phyloP scores from a whole-genome alignment of 2,888 invertebrate genomes.

The Gari tellinella region DNA sequence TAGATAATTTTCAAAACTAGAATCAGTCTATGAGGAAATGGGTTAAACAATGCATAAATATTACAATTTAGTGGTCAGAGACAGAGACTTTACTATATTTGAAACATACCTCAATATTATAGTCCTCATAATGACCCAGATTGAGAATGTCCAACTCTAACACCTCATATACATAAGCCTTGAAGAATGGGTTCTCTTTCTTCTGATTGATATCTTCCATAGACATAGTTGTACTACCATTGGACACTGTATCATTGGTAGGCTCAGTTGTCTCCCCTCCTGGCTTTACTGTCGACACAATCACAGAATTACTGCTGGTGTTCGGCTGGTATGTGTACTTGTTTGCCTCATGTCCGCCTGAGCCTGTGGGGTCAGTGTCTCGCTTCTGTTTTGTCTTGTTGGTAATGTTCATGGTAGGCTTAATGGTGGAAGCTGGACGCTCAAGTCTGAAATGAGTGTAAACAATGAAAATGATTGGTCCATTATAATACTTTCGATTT shows the following conservation, averaged over 20 bases:
- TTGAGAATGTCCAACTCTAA: constrained; percentile 74
- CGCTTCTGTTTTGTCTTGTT: background rate
- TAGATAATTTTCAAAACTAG: no score
- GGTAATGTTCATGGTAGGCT: constrained; percentile 9
- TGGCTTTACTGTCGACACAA: background rate
- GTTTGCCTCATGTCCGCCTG: constrained; percentile 3
- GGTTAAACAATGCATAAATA: no score
- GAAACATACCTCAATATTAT: constrained; percentile 80
- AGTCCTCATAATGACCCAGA: constrained; percentile 81
- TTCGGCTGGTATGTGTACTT: constrained; percentile 39
- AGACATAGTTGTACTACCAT: constrained; percentile 11
- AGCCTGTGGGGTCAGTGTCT: background rate
- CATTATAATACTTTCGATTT: no score
- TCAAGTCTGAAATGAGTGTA: constrained; percentile 14
- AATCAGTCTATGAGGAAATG: no score
- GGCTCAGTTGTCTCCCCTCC: background rate
- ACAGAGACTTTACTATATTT: no score
- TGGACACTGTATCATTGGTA: background rate
- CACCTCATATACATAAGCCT: constrained; percentile 69
- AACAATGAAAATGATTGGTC: no score
- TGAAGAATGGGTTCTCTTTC: constrained; percentile 49
- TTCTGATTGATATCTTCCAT: constrained; percentile 2
- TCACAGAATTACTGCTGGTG: background rate
- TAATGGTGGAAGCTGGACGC: constrained; percentile 21
- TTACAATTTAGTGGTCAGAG: no score